phyloP scores from a whole-genome alignment of 2,888 invertebrate species.

The Tubiluchus corallicola region DNA sequence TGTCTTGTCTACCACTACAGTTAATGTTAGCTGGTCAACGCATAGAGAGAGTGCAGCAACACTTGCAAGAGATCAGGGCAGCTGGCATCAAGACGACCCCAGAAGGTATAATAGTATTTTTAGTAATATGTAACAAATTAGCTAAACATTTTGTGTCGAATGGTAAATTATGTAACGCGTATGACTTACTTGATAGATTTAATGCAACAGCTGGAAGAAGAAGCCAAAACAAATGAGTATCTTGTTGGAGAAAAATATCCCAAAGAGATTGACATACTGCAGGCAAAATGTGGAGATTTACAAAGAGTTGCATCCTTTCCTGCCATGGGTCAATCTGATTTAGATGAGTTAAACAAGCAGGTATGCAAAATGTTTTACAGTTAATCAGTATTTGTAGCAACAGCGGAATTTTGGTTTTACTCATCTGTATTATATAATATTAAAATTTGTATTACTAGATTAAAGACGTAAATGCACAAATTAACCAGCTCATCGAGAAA shows the following conservation, averaged over 20 bases:
- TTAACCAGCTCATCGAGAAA: constrained; percentile 51
- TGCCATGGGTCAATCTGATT: constrained; percentile 43
- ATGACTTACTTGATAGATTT: constrained; percentile 32
- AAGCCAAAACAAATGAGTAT: constrained; percentile 51
- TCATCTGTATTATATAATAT: neutral
- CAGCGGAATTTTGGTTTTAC: neutral
- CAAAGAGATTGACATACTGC: constrained; percentile 43
- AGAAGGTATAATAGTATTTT: constrained; percentile 36
- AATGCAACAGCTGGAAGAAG: constrained; percentile 51
- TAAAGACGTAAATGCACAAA: constrained; percentile 36
- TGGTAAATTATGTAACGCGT: neutral
- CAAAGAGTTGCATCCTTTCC: constrained; percentile 46
- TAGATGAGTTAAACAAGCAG: constrained; percentile 42
- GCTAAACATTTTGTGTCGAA: neutral
- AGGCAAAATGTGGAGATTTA: constrained; percentile 47
- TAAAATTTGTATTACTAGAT: constrained; percentile 25
- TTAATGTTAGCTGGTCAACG: constrained; percentile 35
- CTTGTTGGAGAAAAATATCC: constrained; percentile 59
- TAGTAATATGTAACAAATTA: constrained; percentile 2
- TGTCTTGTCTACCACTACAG: constrained; percentile 16
- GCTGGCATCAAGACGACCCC: constrained; percentile 40
- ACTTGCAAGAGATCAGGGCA: constrained; percentile 40
- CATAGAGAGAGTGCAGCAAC: constrained; percentile 43
- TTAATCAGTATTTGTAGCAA: neutral
- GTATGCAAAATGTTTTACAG: too few relatives aligned